phyloP scores from a whole-genome alignment of 2,888 invertebrate genomes.

The Drosophila paranaensis region DNA sequence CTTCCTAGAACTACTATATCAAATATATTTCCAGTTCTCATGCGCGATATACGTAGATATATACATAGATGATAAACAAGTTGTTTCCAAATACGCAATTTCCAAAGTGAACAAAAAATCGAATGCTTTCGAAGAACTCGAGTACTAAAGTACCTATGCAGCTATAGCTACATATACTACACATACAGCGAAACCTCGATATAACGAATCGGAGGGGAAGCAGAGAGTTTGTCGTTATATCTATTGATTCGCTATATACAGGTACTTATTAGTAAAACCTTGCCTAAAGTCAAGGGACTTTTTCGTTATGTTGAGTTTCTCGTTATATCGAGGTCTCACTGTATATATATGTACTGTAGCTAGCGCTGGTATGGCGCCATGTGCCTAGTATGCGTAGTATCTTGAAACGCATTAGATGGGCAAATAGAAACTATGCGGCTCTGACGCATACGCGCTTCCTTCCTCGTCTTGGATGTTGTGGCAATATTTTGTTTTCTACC shows the following conservation, averaged over 20 bases:
- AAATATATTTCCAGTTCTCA: background rate
- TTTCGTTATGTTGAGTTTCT: no score
- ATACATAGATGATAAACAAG: background rate
- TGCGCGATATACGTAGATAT: no score
- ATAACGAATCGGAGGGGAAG: no score
- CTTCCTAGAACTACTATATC: background rate
- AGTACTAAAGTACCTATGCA: slow-evolving; percentile 7
- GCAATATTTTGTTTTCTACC: slow-evolving; percentile 14
- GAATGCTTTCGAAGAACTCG: slow-evolving; percentile 1
- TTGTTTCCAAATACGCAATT: slow-evolving; percentile 14
- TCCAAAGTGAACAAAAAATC: background rate
- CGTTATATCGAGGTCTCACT: no score
- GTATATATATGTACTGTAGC: slow-evolving; percentile 6
- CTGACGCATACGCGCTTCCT: slow-evolving; percentile 43
- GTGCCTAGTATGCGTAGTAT: slow-evolving; percentile 5
- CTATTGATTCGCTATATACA: background rate
- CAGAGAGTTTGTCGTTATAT: no score
- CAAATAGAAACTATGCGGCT: slow-evolving; percentile 11
- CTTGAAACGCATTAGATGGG: slow-evolving; percentile 33
- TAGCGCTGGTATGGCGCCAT: slow-evolving; percentile 25
- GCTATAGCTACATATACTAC: background rate
- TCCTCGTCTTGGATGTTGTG: slow-evolving; percentile 6
- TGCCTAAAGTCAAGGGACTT: no score
- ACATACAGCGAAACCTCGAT: no score
- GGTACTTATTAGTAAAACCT: no score